Evolutionary conservation across 2,888 invertebrate species (phyloP).

Genomic region (Athalia circularis): DNA sequence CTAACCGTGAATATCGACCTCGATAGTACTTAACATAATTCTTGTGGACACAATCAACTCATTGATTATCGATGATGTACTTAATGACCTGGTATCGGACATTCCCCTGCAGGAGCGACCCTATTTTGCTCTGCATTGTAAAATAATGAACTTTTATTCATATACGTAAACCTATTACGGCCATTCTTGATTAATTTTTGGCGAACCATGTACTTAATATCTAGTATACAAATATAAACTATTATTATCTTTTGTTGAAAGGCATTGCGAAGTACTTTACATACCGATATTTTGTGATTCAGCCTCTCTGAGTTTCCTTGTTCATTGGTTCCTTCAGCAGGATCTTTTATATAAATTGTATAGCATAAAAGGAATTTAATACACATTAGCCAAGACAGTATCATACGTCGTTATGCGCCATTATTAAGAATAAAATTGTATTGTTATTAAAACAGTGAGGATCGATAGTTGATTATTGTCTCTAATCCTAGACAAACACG

Average conservation of each 20-base stretch:
- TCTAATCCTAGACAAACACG: neutral
- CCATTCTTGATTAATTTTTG: conserved; percentile 24
- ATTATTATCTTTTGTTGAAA: neutral
- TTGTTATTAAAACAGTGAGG: neutral
- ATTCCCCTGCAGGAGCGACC: conserved; percentile 38
- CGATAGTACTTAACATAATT: neutral
- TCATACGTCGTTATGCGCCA: neutral
- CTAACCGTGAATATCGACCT: neutral
- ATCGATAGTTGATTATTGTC: neutral
- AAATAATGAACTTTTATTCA: conserved; percentile 11
- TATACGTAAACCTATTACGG: conserved; percentile 23
- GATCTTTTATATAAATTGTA: no score
- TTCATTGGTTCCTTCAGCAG: neutral
- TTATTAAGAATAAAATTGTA: neutral
- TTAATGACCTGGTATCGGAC: conserved; percentile 45
- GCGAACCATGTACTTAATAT: conserved; percentile 42
- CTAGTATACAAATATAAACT: conserved; percentile 22
- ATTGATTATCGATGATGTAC: conserved; percentile 44
- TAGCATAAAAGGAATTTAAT: no score
- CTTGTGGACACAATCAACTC: neutral
- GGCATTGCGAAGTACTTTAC: neutral
- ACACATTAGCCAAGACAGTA: no score
- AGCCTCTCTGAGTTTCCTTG: conserved; percentile 9
- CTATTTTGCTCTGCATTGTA: conserved; percentile 3
- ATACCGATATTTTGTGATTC: neutral